Percentiles rank a stretch among this genome's conserved stretches.
phyloP scores from a whole-genome alignment of 2,888 invertebrate species.

The Linnaemya tessellans region DNA sequence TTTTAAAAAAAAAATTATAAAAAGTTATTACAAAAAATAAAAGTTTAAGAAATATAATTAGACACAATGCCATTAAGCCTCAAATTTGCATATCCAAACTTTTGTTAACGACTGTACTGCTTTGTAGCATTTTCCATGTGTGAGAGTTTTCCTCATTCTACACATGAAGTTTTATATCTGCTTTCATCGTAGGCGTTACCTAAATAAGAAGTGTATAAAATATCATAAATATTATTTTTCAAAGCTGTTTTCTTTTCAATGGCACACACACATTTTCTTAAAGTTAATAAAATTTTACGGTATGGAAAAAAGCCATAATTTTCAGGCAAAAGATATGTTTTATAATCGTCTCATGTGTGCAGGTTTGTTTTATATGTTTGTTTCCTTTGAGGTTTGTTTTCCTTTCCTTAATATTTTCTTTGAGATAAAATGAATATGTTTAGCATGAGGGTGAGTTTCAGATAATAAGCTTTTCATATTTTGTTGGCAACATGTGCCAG shows the following conservation, averaged over 20 bases:
- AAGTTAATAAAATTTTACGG: slow-evolving; percentile 34
- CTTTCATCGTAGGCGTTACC: slow-evolving; percentile 57
- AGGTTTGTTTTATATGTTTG: not conserved
- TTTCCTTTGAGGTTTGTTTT: slow-evolving; percentile 23
- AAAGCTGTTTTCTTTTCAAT: slow-evolving; percentile 17
- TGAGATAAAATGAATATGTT: not conserved
- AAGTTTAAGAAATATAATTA: not conserved
- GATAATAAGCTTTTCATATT: slow-evolving; percentile 18
- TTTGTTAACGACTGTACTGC: slow-evolving; percentile 6
- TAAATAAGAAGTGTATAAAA: slow-evolving; percentile 40
- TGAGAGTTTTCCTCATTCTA: not conserved
- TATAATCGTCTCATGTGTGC: slow-evolving; percentile 26
- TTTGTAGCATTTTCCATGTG: not conserved
- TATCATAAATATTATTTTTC: slow-evolving; percentile 44
- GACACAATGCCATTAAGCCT: not conserved
- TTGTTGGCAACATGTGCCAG: slow-evolving; percentile 45
- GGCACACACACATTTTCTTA: slow-evolving; percentile 30
- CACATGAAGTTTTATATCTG: slow-evolving; percentile 35
- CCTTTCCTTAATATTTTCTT: slow-evolving; percentile 13
- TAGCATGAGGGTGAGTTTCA: slow-evolving; percentile 24
- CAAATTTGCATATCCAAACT: not conserved
- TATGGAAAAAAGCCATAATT: slow-evolving; percentile 24
- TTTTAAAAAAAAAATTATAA: not conserved
- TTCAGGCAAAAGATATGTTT: slow-evolving; percentile 10
- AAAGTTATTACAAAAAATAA: not conserved